Base-by-base conservation (phyloP, 1,140 invertebrate species). In the Ostrea edulis region DNA sequence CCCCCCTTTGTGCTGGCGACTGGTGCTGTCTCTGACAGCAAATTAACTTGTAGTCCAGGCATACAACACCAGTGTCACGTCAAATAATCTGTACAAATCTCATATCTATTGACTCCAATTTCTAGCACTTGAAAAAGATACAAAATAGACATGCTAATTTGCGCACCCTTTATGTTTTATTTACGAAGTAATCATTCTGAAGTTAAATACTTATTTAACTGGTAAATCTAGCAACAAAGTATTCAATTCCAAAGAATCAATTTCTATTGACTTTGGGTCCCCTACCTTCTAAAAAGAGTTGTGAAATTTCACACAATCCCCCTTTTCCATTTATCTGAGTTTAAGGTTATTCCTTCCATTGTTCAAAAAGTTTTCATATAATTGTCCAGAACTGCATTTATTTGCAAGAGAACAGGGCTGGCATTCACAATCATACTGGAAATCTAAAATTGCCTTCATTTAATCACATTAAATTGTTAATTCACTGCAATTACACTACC, bases 241-340 rank as follows among this genome's bases (percentile, higher is more conserved):
- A 77, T 77, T 77, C 68, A 77, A 77, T 77, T 62, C 68, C 68
- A 77, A 25, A 29, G 68, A 77, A 77, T 77, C 68, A 77, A 77
- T 77, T 77, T 77, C 68, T 77, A 25, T 77, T 77, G 68, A 77
- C 68, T 77, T 25, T 77, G 68, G 68, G 68, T 77, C 68, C 29
- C 68, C 68, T 77, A 44, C 22, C 29, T 29, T 77, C 29, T 62
- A 25, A 35, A 77, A 29, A 77, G 68, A 77, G 68, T 35, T 77
- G 68, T 77, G 68, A 77, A 77, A 77, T 77, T 77, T 77, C 68
- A 77, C 68, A 77, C 68, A 77, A 77, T 77, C 29, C 68, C 68
- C 68, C 5, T 35, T 7, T 25, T 77, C 55, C 68, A 35, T 77
- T 77, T 14, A 35, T 77, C 29, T 14, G 68, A 25, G 68, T 77